phyloP scores from a whole-genome alignment of 2,888 invertebrate genomes.

The Lasioglossum lativentre region DNA sequence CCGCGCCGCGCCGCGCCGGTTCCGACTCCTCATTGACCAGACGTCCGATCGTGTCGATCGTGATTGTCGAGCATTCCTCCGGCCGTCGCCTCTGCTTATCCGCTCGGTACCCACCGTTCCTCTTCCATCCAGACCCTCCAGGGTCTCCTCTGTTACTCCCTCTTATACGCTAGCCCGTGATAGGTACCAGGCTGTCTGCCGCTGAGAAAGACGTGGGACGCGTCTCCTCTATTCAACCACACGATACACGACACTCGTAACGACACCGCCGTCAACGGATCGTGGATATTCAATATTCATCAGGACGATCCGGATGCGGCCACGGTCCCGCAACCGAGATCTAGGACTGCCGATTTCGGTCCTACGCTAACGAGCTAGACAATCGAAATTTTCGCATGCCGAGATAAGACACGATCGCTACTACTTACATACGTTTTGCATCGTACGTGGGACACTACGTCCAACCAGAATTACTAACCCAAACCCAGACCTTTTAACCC shows the following conservation, averaged over 20 bases:
- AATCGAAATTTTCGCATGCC: background rate
- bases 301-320: slow-evolving; percentile 3
- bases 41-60: slow-evolving; percentile 64
- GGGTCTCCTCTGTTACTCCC: background rate
- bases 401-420: background rate
- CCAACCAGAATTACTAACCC: too few species aligned
- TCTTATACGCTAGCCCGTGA: background rate
- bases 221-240: slow-evolving; percentile 10
- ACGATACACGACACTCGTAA: slow-evolving; percentile 30
- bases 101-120: slow-evolving; percentile 18
- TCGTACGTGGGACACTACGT: background rate
- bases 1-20: slow-evolving; percentile 18
- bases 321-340: background rate
- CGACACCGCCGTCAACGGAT: slow-evolving; percentile 18
- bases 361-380: background rate
- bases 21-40: slow-evolving; percentile 18
- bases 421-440: too few species aligned
- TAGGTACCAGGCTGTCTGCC: slow-evolving; percentile 69
- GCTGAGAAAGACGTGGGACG: slow-evolving; percentile 68
- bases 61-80: slow-evolving; percentile 58
- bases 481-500: too few species aligned
- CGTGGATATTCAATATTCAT: slow-evolving; percentile 49
- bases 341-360: background rate
- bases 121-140: slow-evolving; percentile 1
- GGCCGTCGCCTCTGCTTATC: slow-evolving; percentile 26